Conservation (phyloP, 2,888 invertebrate genomes). For the Lymantria dispar region DNA sequence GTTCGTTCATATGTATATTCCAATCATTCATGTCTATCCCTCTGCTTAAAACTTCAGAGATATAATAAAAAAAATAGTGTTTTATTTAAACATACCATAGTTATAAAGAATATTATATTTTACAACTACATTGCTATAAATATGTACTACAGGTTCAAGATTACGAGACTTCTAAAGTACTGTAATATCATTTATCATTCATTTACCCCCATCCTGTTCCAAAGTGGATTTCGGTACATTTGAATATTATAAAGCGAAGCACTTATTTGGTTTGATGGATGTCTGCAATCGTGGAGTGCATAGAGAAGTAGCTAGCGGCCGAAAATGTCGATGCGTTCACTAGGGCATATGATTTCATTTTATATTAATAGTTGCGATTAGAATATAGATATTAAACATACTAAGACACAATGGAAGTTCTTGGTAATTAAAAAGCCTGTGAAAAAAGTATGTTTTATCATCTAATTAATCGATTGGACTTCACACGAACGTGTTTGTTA, state of each 20-base stretch:
- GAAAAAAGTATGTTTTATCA: no score
- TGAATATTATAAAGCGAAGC: slow-evolving; percentile 13
- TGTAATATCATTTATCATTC: slow-evolving; percentile 17
- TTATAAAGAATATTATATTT: no score
- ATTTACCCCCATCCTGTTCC: slow-evolving; percentile 13
- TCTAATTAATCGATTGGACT: no score
- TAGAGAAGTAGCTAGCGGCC: slow-evolving; percentile 11
- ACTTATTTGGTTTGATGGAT: slow-evolving; percentile 24
- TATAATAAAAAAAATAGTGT: no score
- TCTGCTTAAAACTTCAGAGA: no score
- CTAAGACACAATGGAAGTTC: not conserved
- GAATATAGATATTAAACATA: not conserved
- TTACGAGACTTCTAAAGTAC: slow-evolving; percentile 2
- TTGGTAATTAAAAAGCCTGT: no score
- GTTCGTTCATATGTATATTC: no score
- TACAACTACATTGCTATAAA: no score
- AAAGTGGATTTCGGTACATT: slow-evolving; percentile 17
- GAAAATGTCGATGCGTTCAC: slow-evolving; percentile 17
- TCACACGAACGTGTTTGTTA: no score
- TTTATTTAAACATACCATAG: no score
- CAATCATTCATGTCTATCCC: no score
- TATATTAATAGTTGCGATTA: not conserved
- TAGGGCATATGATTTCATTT: not conserved
- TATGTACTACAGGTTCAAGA: not conserved
- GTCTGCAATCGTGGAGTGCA: slow-evolving; percentile 15